These are phyloP conservation scores for Cygnus olor DNA, from an alignment of 2,797 vertebrate species.

Conservation along the genomic window DNA sequence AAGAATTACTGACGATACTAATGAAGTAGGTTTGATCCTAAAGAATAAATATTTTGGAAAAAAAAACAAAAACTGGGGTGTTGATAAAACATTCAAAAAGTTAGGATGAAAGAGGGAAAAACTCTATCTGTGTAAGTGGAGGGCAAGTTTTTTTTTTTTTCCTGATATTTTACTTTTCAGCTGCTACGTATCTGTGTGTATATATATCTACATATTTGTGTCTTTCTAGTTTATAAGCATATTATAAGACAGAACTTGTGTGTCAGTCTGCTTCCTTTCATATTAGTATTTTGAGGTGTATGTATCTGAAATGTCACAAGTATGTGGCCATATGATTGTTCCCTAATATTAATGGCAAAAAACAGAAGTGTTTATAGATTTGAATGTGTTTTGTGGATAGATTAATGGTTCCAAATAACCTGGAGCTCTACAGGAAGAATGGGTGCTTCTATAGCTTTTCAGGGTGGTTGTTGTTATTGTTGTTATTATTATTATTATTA, in stretches of 20 bases:
- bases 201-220: too few relatives aligned
- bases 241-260: not conserved
- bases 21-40: not conserved
- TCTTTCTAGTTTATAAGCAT: not conserved
- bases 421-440: not conserved
- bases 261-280: not conserved
- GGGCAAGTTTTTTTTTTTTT: not conserved
- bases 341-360: not conserved
- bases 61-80: not conserved
- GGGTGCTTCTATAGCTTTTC: not conserved
- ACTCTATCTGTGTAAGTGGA: accelerated
- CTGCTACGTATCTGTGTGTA: not conserved
- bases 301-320: accelerated
- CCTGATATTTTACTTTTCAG: not conserved
- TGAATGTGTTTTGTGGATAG: not conserved
- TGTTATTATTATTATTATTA: not conserved
- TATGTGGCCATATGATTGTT: not conserved
- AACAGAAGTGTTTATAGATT: not conserved
- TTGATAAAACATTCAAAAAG: not conserved
- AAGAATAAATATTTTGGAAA: not conserved
- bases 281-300: not conserved
- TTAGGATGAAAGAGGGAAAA: not conserved
- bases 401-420: not conserved
- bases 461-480: not conserved
- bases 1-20: too few relatives aligned